Evolutionary conservation across 2,888 invertebrate species (phyloP), one percentile per base, ranked within the genome.

Genomic region (Limnephilus auricula): DNA sequence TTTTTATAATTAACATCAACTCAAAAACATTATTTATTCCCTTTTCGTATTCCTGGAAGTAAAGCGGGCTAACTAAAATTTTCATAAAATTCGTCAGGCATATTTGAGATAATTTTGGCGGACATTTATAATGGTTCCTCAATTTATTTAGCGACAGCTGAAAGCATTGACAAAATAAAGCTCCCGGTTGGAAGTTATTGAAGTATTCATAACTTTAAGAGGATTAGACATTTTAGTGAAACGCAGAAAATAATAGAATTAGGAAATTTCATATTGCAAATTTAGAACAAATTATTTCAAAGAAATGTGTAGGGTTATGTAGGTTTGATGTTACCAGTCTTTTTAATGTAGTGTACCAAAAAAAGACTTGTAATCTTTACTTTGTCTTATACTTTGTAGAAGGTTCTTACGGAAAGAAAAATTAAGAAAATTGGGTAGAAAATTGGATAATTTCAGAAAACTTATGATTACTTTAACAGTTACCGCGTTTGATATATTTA

Each of bases 1-100:
- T 37, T 85, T 85, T 40, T 37, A 40, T 85, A 85, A 85, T 85
- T 85, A 40, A 85, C 85, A 85, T 85, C 45, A 30, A 40, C 85
- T 85, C 40, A 85, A 85, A 84, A 84, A 84, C 13, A 85, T 85
- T 85, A 45, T 12, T 37, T 15, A 85, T 45, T 45, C 85, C n/a
- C 40, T 85, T 85, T 40, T 13, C 45, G 37, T 85, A 40, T 85
- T 85, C 40, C 30, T 18, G 82, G 25, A 82, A 25, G 82, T 34
- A 34, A 34, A 34, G 12, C 34, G 5, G 25, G 25, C 31, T 82
- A 34, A 31, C 12, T 37, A 34, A 25, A 34, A 82, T 82, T 34
- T 82, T 82, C 82, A 82, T 82, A 34, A 82, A 82, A 82, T 82
- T 82, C 82, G 25, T 31, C 82, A 32, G 82, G 34, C 34, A 82